Conservation (phyloP, 2,888 invertebrate genomes). For the Cantharis rufa region DNA sequence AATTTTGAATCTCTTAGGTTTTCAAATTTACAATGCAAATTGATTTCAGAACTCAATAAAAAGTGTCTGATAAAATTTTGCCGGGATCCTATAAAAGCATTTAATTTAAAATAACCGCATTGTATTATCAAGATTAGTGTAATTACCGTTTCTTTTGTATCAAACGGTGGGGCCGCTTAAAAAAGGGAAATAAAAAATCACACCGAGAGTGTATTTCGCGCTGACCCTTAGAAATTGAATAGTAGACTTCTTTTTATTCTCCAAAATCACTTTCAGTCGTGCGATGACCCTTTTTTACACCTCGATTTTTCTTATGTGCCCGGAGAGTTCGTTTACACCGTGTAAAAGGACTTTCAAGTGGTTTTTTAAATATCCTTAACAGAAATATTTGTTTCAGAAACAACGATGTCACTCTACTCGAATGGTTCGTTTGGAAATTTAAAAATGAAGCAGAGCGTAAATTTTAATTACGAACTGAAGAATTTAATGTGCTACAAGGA, state of each 20-base stretch:
- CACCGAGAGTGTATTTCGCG: neutral
- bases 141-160: neutral
- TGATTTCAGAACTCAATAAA: neutral
- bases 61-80: neutral
- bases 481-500: neutral
- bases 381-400: neutral
- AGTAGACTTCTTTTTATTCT: neutral
- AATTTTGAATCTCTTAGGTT: neutral
- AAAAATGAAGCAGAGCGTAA: neutral
- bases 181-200: neutral
- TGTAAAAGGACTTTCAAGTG: neutral
- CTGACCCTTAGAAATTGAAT: neutral
- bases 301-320: neutral
- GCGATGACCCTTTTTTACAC: neutral
- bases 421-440: neutral
- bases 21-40: neutral
- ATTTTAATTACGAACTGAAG: neutral
- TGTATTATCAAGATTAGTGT: neutral
- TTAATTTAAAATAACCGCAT: neutral
- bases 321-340: neutral
- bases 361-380: neutral
- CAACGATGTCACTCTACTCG: neutral
- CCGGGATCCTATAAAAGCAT: neutral
- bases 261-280: neutral
- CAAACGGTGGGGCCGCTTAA: neutral